Evolutionary conservation across 2,888 invertebrate genomes (phyloP).

Genomic region (Punctoribates punctum): DNA sequence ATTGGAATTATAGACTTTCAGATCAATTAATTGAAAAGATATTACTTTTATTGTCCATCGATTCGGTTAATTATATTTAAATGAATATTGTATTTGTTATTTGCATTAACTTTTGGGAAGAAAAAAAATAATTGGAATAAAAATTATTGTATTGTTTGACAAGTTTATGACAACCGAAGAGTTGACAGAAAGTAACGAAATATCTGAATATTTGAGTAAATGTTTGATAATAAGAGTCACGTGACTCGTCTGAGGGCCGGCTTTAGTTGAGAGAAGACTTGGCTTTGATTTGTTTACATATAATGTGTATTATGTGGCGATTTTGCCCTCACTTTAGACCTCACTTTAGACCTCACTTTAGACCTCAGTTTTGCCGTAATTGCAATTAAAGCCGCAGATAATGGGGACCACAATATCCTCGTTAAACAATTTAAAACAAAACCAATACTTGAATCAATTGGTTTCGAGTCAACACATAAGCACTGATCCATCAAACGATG

Average conservation of each 20-base stretch:
- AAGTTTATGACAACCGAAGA: too few relatives aligned
- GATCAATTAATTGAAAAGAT: too few relatives aligned
- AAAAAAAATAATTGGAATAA: too few relatives aligned
- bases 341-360: not conserved
- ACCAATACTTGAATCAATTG: constrained; percentile 73
- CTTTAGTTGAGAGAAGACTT: not conserved
- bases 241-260: not conserved
- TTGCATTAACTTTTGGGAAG: too few relatives aligned
- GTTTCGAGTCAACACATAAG: constrained; percentile 74
- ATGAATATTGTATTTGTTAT: too few relatives aligned
- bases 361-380: not conserved
- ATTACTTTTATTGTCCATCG: too few relatives aligned
- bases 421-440: constrained; percentile 68
- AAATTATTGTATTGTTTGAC: too few relatives aligned
- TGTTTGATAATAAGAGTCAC: not conserved
- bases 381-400: not conserved
- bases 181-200: too few relatives aligned
- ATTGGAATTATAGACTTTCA: too few relatives aligned
- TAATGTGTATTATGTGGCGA: not conserved
- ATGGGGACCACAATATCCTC: constrained; percentile 48
- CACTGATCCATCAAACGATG: constrained; percentile 66
- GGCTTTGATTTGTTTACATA: not conserved
- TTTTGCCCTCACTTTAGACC: not conserved
- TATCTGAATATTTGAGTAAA: too few relatives aligned
- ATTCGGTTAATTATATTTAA: too few relatives aligned